Conservation (phyloP, 2,888 invertebrate genomes). For the Clitarchus hookeri region DNA sequence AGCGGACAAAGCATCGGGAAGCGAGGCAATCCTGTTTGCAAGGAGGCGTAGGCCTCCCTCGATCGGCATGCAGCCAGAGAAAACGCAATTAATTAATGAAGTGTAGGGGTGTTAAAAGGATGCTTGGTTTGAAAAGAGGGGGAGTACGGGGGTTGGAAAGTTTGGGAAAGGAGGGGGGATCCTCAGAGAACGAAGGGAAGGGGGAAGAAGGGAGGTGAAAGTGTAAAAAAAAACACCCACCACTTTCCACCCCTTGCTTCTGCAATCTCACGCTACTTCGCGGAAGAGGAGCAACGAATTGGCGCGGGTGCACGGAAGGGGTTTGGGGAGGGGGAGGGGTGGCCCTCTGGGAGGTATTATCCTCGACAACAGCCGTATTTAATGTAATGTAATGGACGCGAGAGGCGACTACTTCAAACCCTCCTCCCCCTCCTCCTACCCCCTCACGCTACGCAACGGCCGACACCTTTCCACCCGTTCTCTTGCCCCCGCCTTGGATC, state of each 20-base stretch:
- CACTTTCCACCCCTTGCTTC: neutral
- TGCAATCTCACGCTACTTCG: neutral
- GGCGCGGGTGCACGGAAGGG: constrained; percentile 26
- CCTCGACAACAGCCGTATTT: constrained; percentile 43
- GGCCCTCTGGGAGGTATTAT: constrained; percentile 40
- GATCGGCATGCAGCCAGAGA: constrained; percentile 33
- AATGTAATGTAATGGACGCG: constrained; percentile 42
- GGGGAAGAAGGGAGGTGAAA: neutral
- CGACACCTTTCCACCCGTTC: constrained; percentile 11
- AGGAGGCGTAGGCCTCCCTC: neutral
- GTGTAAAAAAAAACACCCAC: constrained; percentile 27
- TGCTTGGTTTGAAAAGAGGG: neutral
- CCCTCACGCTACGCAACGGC: neutral
- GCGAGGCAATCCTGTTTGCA: constrained; percentile 4
- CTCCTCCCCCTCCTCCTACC: constrained; percentile 20
- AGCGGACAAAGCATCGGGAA: constrained; percentile 17
- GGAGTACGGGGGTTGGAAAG: neutral
- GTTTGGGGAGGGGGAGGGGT: constrained; percentile 24
- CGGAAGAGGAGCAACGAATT: constrained; percentile 23
- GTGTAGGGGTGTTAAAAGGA: constrained; percentile 36
- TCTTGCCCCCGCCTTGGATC: constrained; percentile 36
- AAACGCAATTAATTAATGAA: constrained; percentile 45
- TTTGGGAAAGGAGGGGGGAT: constrained; percentile 24
- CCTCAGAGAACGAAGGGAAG: neutral
- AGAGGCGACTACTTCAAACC: constrained; percentile 17